Percentiles rank a stretch among this genome's conserved stretches.
Evolutionary conservation across 2,113 vertebrate species (phyloP).

Genomic region (Silurus asotus): DNA sequence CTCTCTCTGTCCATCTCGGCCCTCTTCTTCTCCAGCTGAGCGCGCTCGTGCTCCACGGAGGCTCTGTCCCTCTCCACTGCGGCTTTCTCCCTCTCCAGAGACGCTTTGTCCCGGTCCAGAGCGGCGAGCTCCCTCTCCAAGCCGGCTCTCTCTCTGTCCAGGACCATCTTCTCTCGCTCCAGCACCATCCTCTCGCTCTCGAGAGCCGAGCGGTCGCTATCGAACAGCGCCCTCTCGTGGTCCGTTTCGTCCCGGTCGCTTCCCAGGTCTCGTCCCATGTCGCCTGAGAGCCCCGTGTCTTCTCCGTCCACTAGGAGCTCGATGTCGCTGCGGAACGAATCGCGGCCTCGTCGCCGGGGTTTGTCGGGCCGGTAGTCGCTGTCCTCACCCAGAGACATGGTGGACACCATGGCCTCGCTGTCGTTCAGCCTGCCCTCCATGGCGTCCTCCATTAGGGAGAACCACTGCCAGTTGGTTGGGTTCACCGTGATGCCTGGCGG

Average conservation of each 20-base stretch:
- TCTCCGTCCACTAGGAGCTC: conserved; percentile 60
- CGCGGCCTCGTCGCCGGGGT: conserved; percentile 50
- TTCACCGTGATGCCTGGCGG: conserved; percentile 59
- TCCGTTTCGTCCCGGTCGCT: conserved; percentile 51
- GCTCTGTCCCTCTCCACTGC: conserved; percentile 66
- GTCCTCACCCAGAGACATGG: conserved; percentile 36
- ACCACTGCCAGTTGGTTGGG: conserved; percentile 64
- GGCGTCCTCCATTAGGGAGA: conserved; percentile 67
- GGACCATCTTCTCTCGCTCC: conserved; percentile 60
- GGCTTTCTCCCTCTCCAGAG: conserved; percentile 65
- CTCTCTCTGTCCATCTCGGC: conserved; percentile 62
- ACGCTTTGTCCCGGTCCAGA: conserved; percentile 52
- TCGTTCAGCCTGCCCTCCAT: conserved; percentile 64
- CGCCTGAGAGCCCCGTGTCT: conserved; percentile 40
- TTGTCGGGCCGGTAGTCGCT: conserved; percentile 54
- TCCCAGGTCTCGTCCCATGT: conserved; percentile 48
- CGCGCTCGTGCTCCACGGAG: conserved; percentile 52
- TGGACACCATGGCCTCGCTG: conserved; percentile 58
- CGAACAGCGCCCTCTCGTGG: conserved; percentile 47
- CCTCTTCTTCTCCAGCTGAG: conserved; percentile 65
- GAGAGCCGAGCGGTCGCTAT: conserved; percentile 52
- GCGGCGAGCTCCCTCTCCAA: conserved; percentile 63
- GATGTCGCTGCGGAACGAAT: conserved; percentile 47
- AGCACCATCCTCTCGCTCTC: conserved; percentile 58
- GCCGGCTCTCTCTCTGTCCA: conserved; percentile 62